Percentiles rank a stretch among this genome's conserved stretches.
phyloP scores from a whole-genome alignment of 1,140 invertebrate species.

The Drosophila pectinifera region DNA sequence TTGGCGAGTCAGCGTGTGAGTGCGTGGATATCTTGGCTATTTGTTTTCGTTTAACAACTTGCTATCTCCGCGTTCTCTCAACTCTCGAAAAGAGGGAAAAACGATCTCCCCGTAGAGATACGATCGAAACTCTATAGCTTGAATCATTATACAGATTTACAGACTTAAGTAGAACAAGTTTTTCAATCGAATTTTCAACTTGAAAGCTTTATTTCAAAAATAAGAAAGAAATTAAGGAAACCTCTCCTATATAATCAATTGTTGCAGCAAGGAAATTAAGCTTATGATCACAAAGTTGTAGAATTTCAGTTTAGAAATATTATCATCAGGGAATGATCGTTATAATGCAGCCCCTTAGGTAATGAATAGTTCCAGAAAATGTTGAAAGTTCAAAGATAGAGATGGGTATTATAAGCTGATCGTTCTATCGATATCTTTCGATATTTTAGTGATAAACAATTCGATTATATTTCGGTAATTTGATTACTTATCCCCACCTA shows the following conservation, averaged over 20 bases:
- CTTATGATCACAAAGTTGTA: not conserved
- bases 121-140: not conserved
- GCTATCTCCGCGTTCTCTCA: conserved; percentile 53
- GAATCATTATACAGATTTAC: not conserved
- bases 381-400: too few species aligned
- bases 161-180: too few species aligned
- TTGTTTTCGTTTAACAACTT: conserved; percentile 72
- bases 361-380: not conserved
- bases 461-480: not conserved
- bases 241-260: too few species aligned
- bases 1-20: conserved; percentile 3
- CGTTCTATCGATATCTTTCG: not conserved
- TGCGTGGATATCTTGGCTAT: conserved; percentile 56
- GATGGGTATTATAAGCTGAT: not conserved
- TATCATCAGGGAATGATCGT: too few species aligned
- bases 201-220: too few species aligned
- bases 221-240: not conserved
- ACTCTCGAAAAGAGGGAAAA: conserved; percentile 20
- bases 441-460: not conserved
- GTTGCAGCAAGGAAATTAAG: too few species aligned
- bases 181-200: too few species aligned
- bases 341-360: not conserved
- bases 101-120: not conserved
- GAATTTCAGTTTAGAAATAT: not conserved
- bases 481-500: too few species aligned